Base-by-base conservation (phyloP, 1,140 invertebrate genomes). In the Eurosta solidaginis region DNA sequence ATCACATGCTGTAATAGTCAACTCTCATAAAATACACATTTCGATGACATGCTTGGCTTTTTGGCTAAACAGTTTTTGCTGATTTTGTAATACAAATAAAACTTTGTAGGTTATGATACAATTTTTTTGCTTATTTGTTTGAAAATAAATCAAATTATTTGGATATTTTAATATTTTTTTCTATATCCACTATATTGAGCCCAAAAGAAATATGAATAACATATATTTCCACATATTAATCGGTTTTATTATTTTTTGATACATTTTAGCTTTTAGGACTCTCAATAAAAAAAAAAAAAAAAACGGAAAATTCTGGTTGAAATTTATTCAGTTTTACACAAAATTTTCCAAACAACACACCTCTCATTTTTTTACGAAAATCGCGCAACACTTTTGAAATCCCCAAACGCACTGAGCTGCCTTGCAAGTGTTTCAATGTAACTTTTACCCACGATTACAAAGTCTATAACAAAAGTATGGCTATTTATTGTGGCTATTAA, bases 321-420 rank as follows among this genome's bases (percentile, higher is more conserved):
- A 45, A 45, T 45, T n/a, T 27, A 22, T 27, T 9, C 3, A 59
- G 3, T 27, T 59, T 59, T 20, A 59, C n/a, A 59, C 22, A 9
- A 27, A 10, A 22, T 59, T 27, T 9, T 10, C 4, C n/a, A 40
- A 36, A 1, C n/a, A 52, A 76, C 75, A 54, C 22, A 76, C 75
- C 75, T 50, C 52, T 25, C 47, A 76, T 76, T n/a, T 29, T 76
- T 78, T 78, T 74, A 50, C 77, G 7, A 75, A 78, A 52, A 33
- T 78, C 73, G 25, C 77, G 77, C 49, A 78, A 54, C 77, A 78
- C 44, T 17, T 50, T 78, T 59, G 77, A 74, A 78, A 78, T 36
- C 20, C 76, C 59, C 47, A 9, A 22, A 29, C n/a, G 36, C 49
- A 52, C 49, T 77, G 50, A 54, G 17, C 47, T 36, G 22, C 42